phyloP scores from a whole-genome alignment of 1,140 invertebrate species.

The Lasaia peninsularis region DNA sequence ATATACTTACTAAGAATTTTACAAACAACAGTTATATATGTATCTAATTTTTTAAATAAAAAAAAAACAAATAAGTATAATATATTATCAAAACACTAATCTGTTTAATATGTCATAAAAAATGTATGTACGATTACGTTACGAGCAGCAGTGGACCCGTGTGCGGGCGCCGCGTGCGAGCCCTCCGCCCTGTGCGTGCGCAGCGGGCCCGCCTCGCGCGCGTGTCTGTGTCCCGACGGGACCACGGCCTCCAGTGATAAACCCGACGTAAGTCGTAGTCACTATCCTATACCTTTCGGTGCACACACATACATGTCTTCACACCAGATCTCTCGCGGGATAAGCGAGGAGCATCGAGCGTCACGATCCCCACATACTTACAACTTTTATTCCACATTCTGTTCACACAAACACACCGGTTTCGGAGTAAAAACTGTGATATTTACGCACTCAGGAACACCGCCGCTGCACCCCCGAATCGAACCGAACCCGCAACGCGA shows the following conservation, averaged over 20 bases:
- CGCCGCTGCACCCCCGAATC: slow-evolving; percentile 21
- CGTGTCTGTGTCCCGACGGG: slow-evolving; percentile 84
- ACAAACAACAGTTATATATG: too few species aligned
- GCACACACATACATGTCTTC: too few species aligned
- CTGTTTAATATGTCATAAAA: neutral
- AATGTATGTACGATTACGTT: neutral
- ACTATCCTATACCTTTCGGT: too few species aligned
- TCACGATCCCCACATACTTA: too few species aligned
- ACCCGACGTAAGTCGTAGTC: slow-evolving; percentile 48
- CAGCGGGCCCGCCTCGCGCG: slow-evolving; percentile 44
- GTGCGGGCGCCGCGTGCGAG: slow-evolving; percentile 75
- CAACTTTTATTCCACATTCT: neutral
- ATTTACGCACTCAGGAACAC: slow-evolving; percentile 17
- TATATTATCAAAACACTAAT: too few species aligned
- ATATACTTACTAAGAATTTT: too few species aligned
- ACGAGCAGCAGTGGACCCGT: slow-evolving; percentile 33
- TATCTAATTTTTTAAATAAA: too few species aligned
- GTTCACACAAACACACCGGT: too few species aligned
- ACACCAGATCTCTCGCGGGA: too few species aligned
- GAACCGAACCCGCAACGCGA: neutral
- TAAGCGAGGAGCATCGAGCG: too few species aligned
- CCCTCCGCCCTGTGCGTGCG: slow-evolving; percentile 79
- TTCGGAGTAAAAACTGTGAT: too few species aligned
- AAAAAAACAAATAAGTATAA: too few species aligned
- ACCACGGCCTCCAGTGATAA: slow-evolving; percentile 50